Conservation (phyloP, 2,113 vertebrate genomes). For the Peromyscus californicus region DNA sequence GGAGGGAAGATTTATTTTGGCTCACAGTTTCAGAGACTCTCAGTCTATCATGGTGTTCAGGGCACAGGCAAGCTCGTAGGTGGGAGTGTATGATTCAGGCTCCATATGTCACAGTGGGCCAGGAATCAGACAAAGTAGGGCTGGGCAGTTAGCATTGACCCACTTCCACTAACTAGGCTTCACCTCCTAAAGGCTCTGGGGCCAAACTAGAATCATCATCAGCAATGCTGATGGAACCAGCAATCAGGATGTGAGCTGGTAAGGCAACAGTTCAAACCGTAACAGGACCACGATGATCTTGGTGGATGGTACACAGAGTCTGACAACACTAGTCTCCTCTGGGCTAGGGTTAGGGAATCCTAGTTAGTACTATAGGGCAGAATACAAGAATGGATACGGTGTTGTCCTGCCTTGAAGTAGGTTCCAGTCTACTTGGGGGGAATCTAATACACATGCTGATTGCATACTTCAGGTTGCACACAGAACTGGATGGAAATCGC, state of each 20-base stretch:
- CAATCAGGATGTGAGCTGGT: not conserved
- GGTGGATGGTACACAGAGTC: not conserved
- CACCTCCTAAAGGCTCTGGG: not conserved
- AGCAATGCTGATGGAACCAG: not conserved
- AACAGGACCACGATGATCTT: fast-evolving
- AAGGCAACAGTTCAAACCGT: not conserved
- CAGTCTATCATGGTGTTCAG: not conserved
- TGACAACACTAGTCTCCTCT: not conserved
- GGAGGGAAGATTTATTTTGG: not conserved
- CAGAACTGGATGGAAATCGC: not conserved
- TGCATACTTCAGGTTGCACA: not conserved
- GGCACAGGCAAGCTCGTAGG: not conserved
- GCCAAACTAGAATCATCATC: not conserved
- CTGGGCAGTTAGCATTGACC: too few species aligned
- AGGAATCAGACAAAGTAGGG: not conserved
- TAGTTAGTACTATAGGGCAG: not conserved
- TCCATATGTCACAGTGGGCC: not conserved
- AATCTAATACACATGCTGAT: not conserved
- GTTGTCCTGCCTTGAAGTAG: not conserved
- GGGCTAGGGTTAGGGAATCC: not conserved
- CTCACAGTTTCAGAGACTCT: not conserved
- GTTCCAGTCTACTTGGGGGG: not conserved
- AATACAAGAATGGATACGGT: not conserved
- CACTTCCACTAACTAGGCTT: not conserved
- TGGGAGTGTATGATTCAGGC: not conserved